Base-by-base conservation (phyloP, 2,113 vertebrate species). In the Pavo muticus region DNA sequence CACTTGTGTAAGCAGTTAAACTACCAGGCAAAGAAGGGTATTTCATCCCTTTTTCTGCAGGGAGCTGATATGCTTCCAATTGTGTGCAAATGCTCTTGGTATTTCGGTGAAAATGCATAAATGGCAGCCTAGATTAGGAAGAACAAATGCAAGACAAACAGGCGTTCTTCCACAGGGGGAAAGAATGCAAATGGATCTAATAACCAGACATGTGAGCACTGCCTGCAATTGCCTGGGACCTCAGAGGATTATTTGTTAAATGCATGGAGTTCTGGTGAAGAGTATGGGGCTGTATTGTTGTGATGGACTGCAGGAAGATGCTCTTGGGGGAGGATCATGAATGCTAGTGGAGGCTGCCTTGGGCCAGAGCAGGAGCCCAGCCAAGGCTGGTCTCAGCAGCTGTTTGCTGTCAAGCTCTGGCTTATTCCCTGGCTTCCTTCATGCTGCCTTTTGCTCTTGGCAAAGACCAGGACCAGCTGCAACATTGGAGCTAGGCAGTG, bases 21-120 rank as follows among this genome's bases (percentile, higher is more conserved):
- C 24, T 52, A 19, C 45, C 23, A 3, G 44, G 61, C 25, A 50
- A 39, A 67, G 76, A 47, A 68, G 48, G 65, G 11, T 73, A 60
- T 84, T 92, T 93, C 80, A 47, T 60, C 32, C 25, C 17, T 84
- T 57, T 73, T 95, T 70, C 83, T 88, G 47, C 70, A 90, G 56
- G 86, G 86, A 78, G 47, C 70, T 69, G 52, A 12, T 78, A 59
- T 64, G 47, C 60, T 93, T 78, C 77, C 73, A 73, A 64, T 86
- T 44, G 54, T 3, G 35, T 10, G 2, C 52, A 81, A 73, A 59
- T 74, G 50, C 35, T 57, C 72, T 48, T 80, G 64, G 39, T 74
- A 30, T 25, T 45, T 63, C 39, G 50, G 4, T 72, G 71, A 64
- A 39, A 87, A 79, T 13, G 32, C 75, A 54, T 65, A 80, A 88